A percentile compares a stretch with the other conserved stretches of the same genome.
These are phyloP conservation scores for Blastobasis lacticolella DNA, from an alignment of 2,888 invertebrate genomes.

Conservation along the genomic window DNA sequence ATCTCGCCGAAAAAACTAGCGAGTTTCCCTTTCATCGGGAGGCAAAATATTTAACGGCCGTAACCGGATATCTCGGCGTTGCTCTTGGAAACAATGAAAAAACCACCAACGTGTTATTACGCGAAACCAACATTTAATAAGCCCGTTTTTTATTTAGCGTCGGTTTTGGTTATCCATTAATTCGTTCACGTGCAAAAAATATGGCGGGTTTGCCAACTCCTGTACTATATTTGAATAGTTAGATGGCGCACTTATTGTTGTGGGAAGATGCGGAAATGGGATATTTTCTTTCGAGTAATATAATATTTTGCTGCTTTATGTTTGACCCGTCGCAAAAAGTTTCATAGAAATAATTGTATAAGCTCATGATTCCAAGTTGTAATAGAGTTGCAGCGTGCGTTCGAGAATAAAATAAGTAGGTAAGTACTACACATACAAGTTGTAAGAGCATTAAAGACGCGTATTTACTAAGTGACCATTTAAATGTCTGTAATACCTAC, in stretches of 20 bases:
- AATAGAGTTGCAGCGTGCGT: background rate
- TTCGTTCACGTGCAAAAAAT: slow-evolving; percentile 62
- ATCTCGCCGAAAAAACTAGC: slow-evolving; percentile 57
- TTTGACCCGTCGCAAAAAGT: slow-evolving; percentile 59
- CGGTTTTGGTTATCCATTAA: slow-evolving; percentile 72
- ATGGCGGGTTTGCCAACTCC: slow-evolving; percentile 51
- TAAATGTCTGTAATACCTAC: too few relatives aligned
- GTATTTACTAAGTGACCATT: too few relatives aligned
- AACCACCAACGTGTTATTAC: slow-evolving; percentile 73
- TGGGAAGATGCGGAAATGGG: slow-evolving; percentile 74
- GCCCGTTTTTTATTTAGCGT: slow-evolving; percentile 67
- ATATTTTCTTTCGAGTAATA: slow-evolving; percentile 74
- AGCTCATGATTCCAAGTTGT: slow-evolving; percentile 20
- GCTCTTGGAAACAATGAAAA: slow-evolving; percentile 70
- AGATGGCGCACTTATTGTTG: slow-evolving; percentile 66
- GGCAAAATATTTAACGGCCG: slow-evolving; percentile 72
- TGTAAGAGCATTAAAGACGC: too few relatives aligned
- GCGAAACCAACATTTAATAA: slow-evolving; percentile 73
- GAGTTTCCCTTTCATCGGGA: slow-evolving; percentile 71
- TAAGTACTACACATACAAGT: too few relatives aligned
- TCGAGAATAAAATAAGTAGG: background rate
- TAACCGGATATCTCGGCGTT: slow-evolving; percentile 69
- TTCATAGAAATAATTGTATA: slow-evolving; percentile 41
- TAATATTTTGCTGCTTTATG: slow-evolving; percentile 67
- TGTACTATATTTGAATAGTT: slow-evolving; percentile 68